A percentile compares a stretch with the other conserved stretches of the same genome.
These are phyloP conservation scores for Ciconia boyciana DNA, from an alignment of 2,113 vertebrate species.

Conservation along the genomic window DNA sequence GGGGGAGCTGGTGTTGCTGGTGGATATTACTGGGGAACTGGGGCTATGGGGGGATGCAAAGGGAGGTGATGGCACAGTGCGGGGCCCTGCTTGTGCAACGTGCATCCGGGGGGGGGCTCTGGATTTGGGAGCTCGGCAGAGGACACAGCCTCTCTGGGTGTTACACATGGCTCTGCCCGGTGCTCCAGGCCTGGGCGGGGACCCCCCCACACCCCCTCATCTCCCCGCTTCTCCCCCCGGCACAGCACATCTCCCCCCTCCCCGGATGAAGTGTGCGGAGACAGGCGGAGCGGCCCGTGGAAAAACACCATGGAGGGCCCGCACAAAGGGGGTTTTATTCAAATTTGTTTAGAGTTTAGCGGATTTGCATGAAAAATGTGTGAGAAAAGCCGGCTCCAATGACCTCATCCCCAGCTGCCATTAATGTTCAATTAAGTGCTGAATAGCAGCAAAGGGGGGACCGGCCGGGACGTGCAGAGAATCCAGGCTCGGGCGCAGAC, in stretches of 20 bases:
- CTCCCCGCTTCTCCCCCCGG: background rate
- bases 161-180: background rate
- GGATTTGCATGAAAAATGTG: conserved; percentile 89
- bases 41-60: background rate
- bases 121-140: background rate
- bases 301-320: conserved; percentile 67
- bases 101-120: background rate
- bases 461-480: conserved; percentile 78
- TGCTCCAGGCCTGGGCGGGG: background rate
- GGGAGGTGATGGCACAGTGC: background rate
- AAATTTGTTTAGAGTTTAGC: conserved; percentile 86
- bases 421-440: conserved; percentile 87
- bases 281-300: conserved; percentile 57
- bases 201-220: background rate
- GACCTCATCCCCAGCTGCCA: conserved; percentile 87
- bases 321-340: conserved; percentile 85
- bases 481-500: conserved; percentile 69
- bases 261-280: conserved; percentile 54
- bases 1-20: background rate
- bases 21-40: background rate
- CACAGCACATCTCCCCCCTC: background rate
- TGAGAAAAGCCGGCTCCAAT: conserved; percentile 84
- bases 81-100: background rate
- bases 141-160: background rate
- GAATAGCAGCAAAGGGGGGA: conserved; percentile 78